Evolutionary conservation across 2,797 vertebrate genomes (phyloP).

Genomic region (Cetoscarus ocellatus): DNA sequence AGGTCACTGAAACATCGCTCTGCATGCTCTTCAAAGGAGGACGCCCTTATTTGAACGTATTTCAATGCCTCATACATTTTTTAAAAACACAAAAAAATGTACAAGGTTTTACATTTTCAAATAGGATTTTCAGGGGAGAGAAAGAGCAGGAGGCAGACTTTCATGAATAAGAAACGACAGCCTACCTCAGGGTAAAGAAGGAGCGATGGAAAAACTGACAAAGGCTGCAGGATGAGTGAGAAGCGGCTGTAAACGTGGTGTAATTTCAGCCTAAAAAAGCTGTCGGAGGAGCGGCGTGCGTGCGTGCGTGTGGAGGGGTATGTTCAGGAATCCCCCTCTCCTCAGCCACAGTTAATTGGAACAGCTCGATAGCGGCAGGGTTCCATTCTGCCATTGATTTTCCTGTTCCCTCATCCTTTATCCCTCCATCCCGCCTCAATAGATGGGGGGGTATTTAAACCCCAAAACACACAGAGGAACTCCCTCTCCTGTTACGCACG

Average conservation of each 20-base stretch:
- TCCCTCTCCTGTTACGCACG: constrained; percentile 80
- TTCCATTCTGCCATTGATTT: constrained; percentile 90
- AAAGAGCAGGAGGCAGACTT: constrained; percentile 46
- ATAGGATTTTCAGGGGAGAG: constrained; percentile 52
- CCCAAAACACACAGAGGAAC: constrained; percentile 79
- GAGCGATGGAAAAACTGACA: constrained; percentile 76
- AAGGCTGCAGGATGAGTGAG: constrained; percentile 69
- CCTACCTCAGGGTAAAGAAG: constrained; percentile 63
- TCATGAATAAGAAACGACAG: constrained; percentile 71
- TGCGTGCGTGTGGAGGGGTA: constrained; percentile 57
- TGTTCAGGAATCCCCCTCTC: constrained; percentile 87
- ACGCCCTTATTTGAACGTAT: constrained; percentile 55
- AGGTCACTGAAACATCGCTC: constrained; percentile 40
- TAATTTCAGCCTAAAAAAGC: constrained; percentile 63
- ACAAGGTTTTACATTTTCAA: constrained; percentile 73
- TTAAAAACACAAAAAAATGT: constrained; percentile 62
- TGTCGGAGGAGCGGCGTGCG: constrained; percentile 40
- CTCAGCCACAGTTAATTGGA: constrained; percentile 87
- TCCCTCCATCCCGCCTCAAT: constrained; percentile 81
- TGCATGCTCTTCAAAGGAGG: constrained; percentile 20
- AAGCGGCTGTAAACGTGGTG: constrained; percentile 69
- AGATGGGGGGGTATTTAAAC: constrained; percentile 83
- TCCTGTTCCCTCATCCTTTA: constrained; percentile 81
- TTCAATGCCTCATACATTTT: constrained; percentile 66
- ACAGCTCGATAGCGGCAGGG: constrained; percentile 88